phyloP scores from a whole-genome alignment of 1,140 invertebrate species.

The Ceratoteleas bidentatus region DNA sequence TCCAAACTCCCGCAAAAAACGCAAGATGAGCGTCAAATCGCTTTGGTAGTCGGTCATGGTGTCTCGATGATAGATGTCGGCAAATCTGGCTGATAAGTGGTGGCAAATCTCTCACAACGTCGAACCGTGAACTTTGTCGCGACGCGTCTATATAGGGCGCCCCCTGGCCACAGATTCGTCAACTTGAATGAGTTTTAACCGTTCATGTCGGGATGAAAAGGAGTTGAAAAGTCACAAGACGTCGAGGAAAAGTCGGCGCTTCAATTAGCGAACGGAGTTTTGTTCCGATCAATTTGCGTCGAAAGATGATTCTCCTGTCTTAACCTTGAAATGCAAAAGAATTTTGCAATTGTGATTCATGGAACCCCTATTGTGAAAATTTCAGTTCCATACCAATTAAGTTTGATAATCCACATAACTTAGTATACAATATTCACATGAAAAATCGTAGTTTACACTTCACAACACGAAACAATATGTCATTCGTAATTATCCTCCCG shows the following conservation, averaged over 20 bases:
- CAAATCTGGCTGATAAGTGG: constrained; percentile 70
- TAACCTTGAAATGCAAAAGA: no score
- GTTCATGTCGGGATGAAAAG: constrained; percentile 29
- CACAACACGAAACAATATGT: no score
- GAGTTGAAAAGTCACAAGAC: constrained; percentile 24
- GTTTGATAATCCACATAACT: no score
- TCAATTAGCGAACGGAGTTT: constrained; percentile 27
- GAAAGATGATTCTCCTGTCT: no score
- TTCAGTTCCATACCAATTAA: no score
- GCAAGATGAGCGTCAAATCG: constrained; percentile 51
- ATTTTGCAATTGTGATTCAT: no score
- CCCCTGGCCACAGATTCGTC: constrained; percentile 42
- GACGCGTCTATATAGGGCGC: constrained; percentile 36
- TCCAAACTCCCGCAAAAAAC: constrained; percentile 36
- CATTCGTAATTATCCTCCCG: no score
- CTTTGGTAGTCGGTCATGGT: constrained; percentile 55
- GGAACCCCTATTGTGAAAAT: no score
- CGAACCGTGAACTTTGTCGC: constrained; percentile 30
- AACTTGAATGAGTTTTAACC: constrained; percentile 44
- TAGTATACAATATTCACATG: no score
- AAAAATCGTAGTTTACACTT: no score
- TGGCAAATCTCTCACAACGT: constrained; percentile 69
- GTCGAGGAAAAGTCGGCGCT: constrained; percentile 8
- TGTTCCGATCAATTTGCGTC: background rate
- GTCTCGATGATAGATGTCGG: constrained; percentile 60